Base-by-base conservation (phyloP, 2,888 invertebrate genomes). In the Rhingia rostrata region DNA sequence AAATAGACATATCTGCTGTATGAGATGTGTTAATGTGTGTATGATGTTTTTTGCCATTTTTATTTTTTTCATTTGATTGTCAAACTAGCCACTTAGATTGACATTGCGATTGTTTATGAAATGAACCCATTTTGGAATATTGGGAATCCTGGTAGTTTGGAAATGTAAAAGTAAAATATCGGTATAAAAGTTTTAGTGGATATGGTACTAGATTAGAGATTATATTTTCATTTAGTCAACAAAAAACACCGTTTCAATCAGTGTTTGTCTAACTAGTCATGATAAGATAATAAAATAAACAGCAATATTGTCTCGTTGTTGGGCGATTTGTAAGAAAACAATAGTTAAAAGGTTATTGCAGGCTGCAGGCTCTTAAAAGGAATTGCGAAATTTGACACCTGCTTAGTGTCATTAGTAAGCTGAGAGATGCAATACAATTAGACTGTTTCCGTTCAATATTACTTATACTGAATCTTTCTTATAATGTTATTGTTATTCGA, bases 1-100 rank as follows among this genome's bases (percentile, higher is more conserved):
- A 53, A 60, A 67, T 51, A 60, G 51, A 56, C 35, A 30, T 51
- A 51, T 22, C 10, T 32, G 41, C 12, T 33, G 4, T 7, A 32
- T 22, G 14, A 6, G 10, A 10, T 4, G 10, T 53, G 10, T 14
- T 30, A 9, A 53, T 37, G 58, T 43, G 54, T 60, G 49, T 60
- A 45, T 41, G 5, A 69, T 73, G 56, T 84, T 74, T 73, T 79
- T 73, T 67, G 79, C 43, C 64, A 79, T 73, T 74, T 63, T 69
- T 67, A 69, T 58, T 73, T 22, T 79, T 58, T 73, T 22, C 39
- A 69, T 64, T 83, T 73, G 67, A 78, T 67, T 61, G 53, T 72
- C 12, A 56, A 41, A 56, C 61, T 70, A 66, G 54, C 22, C 22
- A 22, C 22, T 22, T 22, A 22, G 22, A 2, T 22, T 22, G 22